Conservation (phyloP, 2,113 vertebrate genomes). For the Acrocephalus arundinaceus region DNA sequence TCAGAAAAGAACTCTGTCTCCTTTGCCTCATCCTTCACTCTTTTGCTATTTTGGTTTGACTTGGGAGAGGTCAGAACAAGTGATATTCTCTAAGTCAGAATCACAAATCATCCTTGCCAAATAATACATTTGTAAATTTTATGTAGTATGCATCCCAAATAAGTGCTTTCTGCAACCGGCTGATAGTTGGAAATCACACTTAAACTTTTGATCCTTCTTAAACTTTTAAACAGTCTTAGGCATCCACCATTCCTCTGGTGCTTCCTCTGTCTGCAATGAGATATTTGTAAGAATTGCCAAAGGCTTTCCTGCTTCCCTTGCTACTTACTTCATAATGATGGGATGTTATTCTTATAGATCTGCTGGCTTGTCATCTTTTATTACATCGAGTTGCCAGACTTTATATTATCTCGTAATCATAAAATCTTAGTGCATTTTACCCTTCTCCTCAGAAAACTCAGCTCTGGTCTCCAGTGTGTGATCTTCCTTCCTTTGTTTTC, state of each 20-base stretch:
- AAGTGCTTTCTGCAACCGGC: not conserved
- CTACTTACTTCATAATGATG: constrained; percentile 19
- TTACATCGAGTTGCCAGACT: constrained; percentile 15
- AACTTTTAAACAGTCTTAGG: not conserved
- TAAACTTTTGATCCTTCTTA: not conserved
- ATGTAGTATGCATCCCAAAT: not conserved
- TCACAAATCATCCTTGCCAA: not conserved
- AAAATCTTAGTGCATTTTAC: constrained; percentile 19
- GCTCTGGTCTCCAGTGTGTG: not conserved
- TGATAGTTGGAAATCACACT: not conserved
- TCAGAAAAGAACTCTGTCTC: not conserved
- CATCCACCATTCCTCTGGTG: not conserved
- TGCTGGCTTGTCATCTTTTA: constrained; percentile 38
- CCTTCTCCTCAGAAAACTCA: not conserved
- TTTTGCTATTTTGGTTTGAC: not conserved
- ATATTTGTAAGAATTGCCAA: not conserved
- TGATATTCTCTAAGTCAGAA: not conserved
- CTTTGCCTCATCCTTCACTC: not conserved
- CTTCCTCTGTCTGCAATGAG: not conserved
- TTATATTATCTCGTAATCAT: not conserved
- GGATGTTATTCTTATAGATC: constrained; percentile 21
- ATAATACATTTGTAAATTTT: not conserved
- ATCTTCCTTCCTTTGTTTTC: not conserved
- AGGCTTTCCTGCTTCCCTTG: constrained; percentile 30
- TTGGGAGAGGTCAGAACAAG: not conserved